phyloP scores from a whole-genome alignment of 35 echinoderm and acorn worm genomes.

The Hemicentrotus pulcherrimus region DNA sequence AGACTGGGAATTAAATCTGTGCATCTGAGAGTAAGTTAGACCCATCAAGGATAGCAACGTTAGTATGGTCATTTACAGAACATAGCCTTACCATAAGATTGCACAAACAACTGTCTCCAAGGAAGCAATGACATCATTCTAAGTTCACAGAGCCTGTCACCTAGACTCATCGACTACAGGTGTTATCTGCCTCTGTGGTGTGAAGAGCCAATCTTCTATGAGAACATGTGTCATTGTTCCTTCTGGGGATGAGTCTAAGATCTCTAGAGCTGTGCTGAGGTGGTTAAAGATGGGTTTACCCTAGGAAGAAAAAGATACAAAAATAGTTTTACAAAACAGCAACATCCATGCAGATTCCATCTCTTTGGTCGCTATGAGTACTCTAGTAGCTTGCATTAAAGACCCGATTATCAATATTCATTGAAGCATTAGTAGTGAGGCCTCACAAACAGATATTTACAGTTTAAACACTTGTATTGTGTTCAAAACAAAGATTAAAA shows the following conservation, averaged over 20 bases:
- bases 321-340: not conserved
- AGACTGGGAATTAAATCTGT: no score
- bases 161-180: not conserved
- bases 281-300: slow-evolving; percentile 47
- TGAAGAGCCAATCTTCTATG: slow-evolving; percentile 51
- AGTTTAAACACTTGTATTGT: no score
- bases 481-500: no score
- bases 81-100: not conserved
- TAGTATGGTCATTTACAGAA: not conserved
- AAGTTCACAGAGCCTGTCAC: not conserved
- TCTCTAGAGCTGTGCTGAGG: slow-evolving; percentile 46
- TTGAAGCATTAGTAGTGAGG: no score
- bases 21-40: no score
- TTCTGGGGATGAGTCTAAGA: slow-evolving; percentile 41
- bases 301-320: not conserved
- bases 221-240: slow-evolving; percentile 29
- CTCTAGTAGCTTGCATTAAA: no score
- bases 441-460: no score
- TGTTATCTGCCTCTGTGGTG: not conserved
- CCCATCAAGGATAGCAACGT: no score
- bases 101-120: not conserved
- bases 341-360: no score
- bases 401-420: no score
- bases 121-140: not conserved
- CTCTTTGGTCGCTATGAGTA: no score